Base-by-base conservation (phyloP, 92 coral and sea anemone genomes). In the Diadumene lineata region DNA sequence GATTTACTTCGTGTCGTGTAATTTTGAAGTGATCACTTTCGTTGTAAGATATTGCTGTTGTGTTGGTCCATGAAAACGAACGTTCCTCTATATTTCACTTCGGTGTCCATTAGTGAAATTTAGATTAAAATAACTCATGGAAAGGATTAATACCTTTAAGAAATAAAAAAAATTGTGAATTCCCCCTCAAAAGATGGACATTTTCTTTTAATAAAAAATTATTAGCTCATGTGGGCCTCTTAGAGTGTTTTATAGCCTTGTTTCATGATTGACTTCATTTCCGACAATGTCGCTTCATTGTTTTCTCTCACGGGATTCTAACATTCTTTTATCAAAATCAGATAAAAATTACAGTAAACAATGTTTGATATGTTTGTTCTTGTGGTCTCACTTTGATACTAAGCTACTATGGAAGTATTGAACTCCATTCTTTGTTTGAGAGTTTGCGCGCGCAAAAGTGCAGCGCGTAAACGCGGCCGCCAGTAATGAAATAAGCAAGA, bases 231-330 rank as follows among this genome's bases (percentile, higher is more conserved):
- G 58, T 28, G 29, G 38, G 3, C 31, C 68, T 62, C 68, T 43
- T 62, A 31, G 31, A 3, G 68, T 28, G 68, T 29, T 62, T 22
- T 26, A 55, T 25, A 7, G 30, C 65, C 65, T 21, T 11, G 23
- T 60, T 60, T 60, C 1, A 13, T 62, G 68, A 9, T 58, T 28
- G 43, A 13, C 13, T 19, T 62, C 2, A 62, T 43, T 28, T 62
- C 68, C 68, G 68, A 62, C 68, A 31, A 13, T 28, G 68, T 62
- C 68, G 27, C 19, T 30, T 62, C 18, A 62, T 58, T 58, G 64
- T 62, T 62, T 28, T 28, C 43, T 62, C 27, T 28, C 68, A 23
- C 68, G 64, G 22, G 64, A 58, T 22, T 53, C 24, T 16, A 15
- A 21, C n/a, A 3, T 9, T 2, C 24, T 6, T 16, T 15, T 26